Evolutionary conservation across 2,888 invertebrate genomes (phyloP).

Genomic region (Hedychridium roseum): DNA sequence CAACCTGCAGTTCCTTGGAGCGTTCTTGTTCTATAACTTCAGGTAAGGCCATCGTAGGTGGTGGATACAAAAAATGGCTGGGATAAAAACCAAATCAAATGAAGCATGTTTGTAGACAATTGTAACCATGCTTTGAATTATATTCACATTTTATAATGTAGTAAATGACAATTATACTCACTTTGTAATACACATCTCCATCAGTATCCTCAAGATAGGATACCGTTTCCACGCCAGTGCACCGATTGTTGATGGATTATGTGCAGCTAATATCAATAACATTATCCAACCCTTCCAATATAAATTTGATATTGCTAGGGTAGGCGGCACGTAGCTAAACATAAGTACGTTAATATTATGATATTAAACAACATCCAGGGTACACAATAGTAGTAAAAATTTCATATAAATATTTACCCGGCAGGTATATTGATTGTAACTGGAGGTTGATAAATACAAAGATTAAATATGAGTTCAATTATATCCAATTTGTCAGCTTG

Average conservation of each 20-base stretch:
- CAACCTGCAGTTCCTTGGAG: constrained; percentile 74
- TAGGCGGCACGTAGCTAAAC: constrained; percentile 85
- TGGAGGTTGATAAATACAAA: constrained; percentile 91
- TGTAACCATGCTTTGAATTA: not conserved
- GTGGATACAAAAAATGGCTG: constrained; percentile 76
- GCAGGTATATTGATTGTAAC: constrained; percentile 89
- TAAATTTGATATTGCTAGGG: constrained; percentile 86
- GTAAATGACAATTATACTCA: constrained; percentile 59
- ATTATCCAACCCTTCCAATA: constrained; percentile 97
- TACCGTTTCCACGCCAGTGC: constrained; percentile 88
- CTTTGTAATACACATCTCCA: constrained; percentile 98
- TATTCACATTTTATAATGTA: not conserved
- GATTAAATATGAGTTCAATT: constrained; percentile 88
- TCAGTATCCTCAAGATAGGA: constrained; percentile 87
- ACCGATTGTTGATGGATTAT: constrained; percentile 90
- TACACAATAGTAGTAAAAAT: constrained; percentile 4
- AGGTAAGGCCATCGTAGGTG: constrained; percentile 71
- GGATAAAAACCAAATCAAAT: constrained; percentile 37
- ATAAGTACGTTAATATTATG: no score
- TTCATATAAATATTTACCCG: constrained; percentile 68
- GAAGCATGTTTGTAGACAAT: not conserved
- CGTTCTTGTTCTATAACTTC: constrained; percentile 70
- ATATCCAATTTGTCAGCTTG: constrained; percentile 84
- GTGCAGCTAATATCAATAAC: constrained; percentile 87
- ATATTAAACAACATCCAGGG: no score